These are phyloP conservation scores for Pseudococcus jackbeardsleyi DNA, from an alignment of 2,888 invertebrate species.

Conservation along the genomic window DNA sequence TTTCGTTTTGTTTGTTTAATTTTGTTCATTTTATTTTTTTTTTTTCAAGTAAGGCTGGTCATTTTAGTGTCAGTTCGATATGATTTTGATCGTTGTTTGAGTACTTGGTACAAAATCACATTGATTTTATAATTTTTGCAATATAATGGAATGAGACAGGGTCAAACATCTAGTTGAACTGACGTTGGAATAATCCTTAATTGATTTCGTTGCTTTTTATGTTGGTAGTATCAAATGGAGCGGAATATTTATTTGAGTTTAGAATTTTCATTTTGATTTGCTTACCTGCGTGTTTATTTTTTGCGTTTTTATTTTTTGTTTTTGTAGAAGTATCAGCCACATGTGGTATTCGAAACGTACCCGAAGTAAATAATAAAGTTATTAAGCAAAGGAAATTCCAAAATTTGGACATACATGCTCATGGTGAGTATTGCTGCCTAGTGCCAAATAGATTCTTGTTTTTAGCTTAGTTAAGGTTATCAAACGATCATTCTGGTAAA, in stretches of 20 bases:
- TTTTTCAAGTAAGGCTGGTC: too few relatives aligned
- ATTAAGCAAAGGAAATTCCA: constrained; percentile 58
- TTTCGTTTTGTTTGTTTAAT: too few relatives aligned
- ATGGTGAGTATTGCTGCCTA: constrained; percentile 57
- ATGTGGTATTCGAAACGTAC: constrained; percentile 64
- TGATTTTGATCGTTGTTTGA: too few relatives aligned
- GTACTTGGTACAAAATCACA: too few relatives aligned
- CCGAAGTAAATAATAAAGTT: constrained; percentile 63
- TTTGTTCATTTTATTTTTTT: too few relatives aligned
- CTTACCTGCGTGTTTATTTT: constrained; percentile 33
- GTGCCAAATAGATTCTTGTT: background rate
- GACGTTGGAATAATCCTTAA: too few relatives aligned
- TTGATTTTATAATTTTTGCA: too few relatives aligned
- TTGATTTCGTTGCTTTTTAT: too few relatives aligned
- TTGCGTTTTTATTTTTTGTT: constrained; percentile 59
- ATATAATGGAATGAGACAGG: too few relatives aligned
- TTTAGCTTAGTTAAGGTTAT: background rate
- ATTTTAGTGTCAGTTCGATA: too few relatives aligned
- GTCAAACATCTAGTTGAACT: too few relatives aligned
- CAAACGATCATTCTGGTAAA: too few relatives aligned
- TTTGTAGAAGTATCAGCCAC: constrained; percentile 65
- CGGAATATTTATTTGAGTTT: background rate
- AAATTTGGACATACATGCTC: constrained; percentile 63
- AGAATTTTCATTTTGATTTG: background rate
- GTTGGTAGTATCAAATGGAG: background rate